These are phyloP conservation scores for Acropternis orthonyx DNA, from an alignment of 2,797 vertebrate species.

Conservation along the genomic window DNA sequence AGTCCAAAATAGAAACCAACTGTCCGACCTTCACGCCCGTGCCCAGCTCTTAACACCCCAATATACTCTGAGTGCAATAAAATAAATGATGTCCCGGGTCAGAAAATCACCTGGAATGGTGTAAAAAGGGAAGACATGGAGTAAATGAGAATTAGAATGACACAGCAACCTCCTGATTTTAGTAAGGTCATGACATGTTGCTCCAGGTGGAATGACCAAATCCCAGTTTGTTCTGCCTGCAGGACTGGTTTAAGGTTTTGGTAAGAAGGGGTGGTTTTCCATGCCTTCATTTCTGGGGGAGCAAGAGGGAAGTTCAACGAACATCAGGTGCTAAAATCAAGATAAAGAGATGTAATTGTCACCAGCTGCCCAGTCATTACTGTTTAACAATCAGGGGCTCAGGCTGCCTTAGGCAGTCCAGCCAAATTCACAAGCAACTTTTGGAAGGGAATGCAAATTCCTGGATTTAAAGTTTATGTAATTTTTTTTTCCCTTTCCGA, in stretches of 20 bases:
- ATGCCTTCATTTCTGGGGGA: neutral
- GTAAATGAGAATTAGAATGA: neutral
- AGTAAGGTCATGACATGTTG: neutral
- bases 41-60: neutral
- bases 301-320: neutral
- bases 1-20: slow-evolving; percentile 24
- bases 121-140: neutral
- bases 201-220: neutral
- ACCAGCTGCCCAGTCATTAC: neutral
- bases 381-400: neutral
- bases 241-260: neutral
- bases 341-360: neutral
- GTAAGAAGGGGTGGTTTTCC: neutral
- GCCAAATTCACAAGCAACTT: neutral
- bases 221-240: neutral
- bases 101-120: neutral
- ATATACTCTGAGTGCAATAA: neutral
- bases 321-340: neutral
- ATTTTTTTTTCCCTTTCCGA: neutral
- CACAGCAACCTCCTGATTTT: neutral
- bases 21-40: neutral
- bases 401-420: neutral
- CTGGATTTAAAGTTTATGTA: neutral
- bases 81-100: neutral
- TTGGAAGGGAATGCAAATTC: neutral